Conservation (phyloP, 2,113 vertebrate genomes). For the Alosa alosa region DNA sequence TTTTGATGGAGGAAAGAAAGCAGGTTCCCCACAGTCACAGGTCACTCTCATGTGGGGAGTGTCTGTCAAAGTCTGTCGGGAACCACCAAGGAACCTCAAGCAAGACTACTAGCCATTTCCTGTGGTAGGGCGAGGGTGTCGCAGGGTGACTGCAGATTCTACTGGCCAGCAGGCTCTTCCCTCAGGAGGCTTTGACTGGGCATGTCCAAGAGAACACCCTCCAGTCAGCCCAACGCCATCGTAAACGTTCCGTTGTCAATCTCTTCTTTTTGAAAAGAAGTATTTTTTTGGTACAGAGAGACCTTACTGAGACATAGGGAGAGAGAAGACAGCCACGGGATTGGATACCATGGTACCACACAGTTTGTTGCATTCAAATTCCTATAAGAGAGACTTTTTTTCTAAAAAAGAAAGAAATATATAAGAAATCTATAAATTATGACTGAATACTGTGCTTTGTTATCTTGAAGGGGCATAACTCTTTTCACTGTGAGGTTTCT, state of each 20-base stretch:
- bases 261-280: slow-evolving; percentile 57
- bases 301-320: slow-evolving; percentile 48
- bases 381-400: slow-evolving; percentile 52
- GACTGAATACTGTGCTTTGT: slow-evolving; percentile 82
- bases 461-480: slow-evolving; percentile 77
- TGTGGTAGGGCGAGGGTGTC: background rate
- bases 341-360: slow-evolving; percentile 59
- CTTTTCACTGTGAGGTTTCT: slow-evolving; percentile 82
- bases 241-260: slow-evolving; percentile 34
- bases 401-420: slow-evolving; percentile 59
- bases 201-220: slow-evolving; percentile 33
- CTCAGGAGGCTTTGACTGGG: background rate
- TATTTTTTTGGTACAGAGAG: slow-evolving; percentile 57
- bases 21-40: background rate
- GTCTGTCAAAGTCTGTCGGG: background rate
- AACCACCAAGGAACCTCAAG: background rate
- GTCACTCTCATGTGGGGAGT: background rate
- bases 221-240: slow-evolving; percentile 3
- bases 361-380: slow-evolving; percentile 56
- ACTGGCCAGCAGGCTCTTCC: background rate
- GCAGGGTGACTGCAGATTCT: background rate
- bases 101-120: background rate
- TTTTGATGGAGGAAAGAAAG: background rate
- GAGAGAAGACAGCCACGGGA: slow-evolving; percentile 38
- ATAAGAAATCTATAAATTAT: slow-evolving; percentile 66